Evolutionary conservation across 2,797 vertebrate genomes (phyloP).

Genomic region (Geotrypetes seraphini): DNA sequence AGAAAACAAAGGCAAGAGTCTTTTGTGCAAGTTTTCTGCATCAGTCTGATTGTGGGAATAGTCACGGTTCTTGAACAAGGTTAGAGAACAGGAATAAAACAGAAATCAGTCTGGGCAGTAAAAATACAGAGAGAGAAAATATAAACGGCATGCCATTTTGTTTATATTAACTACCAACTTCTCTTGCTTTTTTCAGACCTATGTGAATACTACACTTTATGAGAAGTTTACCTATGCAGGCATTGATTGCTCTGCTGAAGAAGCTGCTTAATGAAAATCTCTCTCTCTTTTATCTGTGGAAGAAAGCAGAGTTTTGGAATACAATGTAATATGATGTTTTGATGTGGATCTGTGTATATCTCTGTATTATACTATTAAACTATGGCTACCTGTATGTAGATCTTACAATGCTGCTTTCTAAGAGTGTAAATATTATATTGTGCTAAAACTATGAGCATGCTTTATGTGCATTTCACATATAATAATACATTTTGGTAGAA

Average conservation of each 20-base stretch:
- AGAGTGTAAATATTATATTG: constrained; percentile 33
- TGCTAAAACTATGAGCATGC: constrained; percentile 8
- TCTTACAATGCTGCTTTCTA: constrained; percentile 13
- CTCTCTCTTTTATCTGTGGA: background rate
- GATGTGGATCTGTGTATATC: constrained; percentile 17
- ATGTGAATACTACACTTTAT: constrained; percentile 77
- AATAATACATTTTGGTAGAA: constrained; percentile 35
- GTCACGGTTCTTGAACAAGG: too few species aligned
- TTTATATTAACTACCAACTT: too few species aligned
- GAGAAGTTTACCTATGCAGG: constrained; percentile 81
- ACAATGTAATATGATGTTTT: constrained; percentile 21
- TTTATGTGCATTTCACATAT: constrained; percentile 14
- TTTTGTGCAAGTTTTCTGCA: too few species aligned
- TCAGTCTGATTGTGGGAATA: too few species aligned
- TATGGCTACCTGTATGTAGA: constrained; percentile 7
- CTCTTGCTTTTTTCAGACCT: constrained; percentile 58
- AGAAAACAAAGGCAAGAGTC: too few species aligned
- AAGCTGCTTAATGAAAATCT: constrained; percentile 54
- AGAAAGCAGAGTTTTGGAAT: constrained; percentile 8
- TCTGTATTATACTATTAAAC: constrained; percentile 17
- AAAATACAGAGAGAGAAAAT: too few species aligned
- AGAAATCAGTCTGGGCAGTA: too few species aligned
- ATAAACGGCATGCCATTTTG: too few species aligned
- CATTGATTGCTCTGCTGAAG: constrained; percentile 79
- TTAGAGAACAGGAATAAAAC: too few species aligned